Base-by-base conservation (phyloP, 2,888 invertebrate species). In the Acleris sparsana region DNA sequence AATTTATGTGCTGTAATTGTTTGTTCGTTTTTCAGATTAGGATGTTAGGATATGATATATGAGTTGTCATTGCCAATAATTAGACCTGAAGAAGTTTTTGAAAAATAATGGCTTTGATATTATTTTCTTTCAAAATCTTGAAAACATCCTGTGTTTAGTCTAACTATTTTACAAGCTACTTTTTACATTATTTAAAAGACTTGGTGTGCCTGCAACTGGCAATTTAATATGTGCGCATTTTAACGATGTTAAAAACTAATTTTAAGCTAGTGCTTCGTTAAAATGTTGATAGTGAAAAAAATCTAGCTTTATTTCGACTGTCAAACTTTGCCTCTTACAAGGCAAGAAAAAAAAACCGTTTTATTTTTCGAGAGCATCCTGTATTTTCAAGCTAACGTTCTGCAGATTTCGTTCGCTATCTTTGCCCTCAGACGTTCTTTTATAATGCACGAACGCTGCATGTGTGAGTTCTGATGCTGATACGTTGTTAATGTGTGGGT, bases 371-470 rank as follows among this genome's bases (percentile, higher is more conserved):
- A n/a, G 29, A 46, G 33, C 67, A 63, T 5, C 67, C 67, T 67
- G 55, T 67, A 63, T 18, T 39, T 39, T 9, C 49, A 7, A 18
- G 2, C 29, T 25, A 52, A 60, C 72, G 72, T 75, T 74, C 72
- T 74, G 71, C 33, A 70, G 76, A 68, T 85, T 81, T 84, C 83
- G 83, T 86, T 87, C 77, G 84, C 83, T 88, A 88, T 88, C 87
- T 87, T 85, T n/a, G 62, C 64, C 69, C 46, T 39, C 65, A 25
- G 64, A 71, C 67, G 57, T 69, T 86, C 83, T 87, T 87, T 87
- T 87, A 84, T 83, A 82, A 82, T 84, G 83, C 83, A 86, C 80
- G 76, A 83, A 74, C 69, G 75, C 72, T 72, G 49, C 63, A 57
- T 20, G 53, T 25, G 59, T 63, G 69, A 74, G 73, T 70, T 74